A percentile compares a stretch with the other conserved stretches of the same genome.
These are phyloP conservation scores for Hippocampus comes DNA, from an alignment of 2,113 vertebrate genomes.

Conservation along the genomic window DNA sequence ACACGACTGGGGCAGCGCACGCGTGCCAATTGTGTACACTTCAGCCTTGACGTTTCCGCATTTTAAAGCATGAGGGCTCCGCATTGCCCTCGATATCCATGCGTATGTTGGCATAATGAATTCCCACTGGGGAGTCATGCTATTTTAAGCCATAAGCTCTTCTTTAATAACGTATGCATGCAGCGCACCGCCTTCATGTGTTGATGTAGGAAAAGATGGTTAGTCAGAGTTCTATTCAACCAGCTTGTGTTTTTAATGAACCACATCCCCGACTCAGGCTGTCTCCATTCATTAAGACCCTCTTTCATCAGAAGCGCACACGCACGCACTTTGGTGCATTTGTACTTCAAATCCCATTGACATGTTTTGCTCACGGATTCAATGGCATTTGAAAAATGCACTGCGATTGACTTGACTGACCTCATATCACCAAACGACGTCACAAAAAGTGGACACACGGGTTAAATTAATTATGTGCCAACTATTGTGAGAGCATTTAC, in stretches of 20 bases:
- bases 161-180: constrained; percentile 46
- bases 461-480: not conserved
- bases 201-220: constrained; percentile 48
- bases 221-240: constrained; percentile 69
- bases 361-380: not conserved
- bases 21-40: not conserved
- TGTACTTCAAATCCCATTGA: not conserved
- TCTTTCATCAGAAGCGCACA: constrained; percentile 65
- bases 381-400: not conserved
- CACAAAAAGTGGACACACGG: not conserved
- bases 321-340: not conserved
- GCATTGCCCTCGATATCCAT: not conserved
- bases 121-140: not conserved
- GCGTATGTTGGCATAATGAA: not conserved
- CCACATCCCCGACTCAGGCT: constrained; percentile 72
- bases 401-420: not conserved
- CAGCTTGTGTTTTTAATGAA: constrained; percentile 75
- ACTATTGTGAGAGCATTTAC: not conserved
- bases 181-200: constrained; percentile 33
- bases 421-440: too few species aligned
- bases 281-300: constrained; percentile 72
- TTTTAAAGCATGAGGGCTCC: not conserved
- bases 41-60: not conserved
- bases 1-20: not conserved
- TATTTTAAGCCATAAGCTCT: not conserved